These are phyloP conservation scores for Nothocercus julius DNA, from an alignment of 2,113 vertebrate genomes.

Conservation along the genomic window DNA sequence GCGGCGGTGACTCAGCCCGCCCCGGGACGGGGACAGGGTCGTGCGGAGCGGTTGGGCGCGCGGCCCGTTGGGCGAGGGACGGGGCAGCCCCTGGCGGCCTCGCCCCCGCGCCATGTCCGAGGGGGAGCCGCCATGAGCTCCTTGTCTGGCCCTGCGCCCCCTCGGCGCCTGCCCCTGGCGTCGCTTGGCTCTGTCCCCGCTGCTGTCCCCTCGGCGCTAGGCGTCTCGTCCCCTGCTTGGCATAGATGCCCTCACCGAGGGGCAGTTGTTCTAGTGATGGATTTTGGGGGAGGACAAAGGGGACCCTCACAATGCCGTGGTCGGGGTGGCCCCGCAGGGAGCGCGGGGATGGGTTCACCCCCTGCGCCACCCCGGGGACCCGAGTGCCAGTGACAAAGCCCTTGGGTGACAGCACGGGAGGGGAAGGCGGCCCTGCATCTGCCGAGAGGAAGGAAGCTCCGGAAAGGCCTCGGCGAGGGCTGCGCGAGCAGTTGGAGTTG, in stretches of 20 bases:
- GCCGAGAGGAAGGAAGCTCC: constrained; percentile 38
- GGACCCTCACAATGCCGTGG: not conserved
- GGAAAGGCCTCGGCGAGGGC: constrained; percentile 10
- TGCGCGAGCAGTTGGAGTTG: not conserved
- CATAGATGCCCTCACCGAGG: no score
- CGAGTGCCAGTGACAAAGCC: not conserved
- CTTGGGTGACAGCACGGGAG: not conserved
- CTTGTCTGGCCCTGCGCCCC: no score
- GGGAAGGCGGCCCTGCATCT: not conserved
- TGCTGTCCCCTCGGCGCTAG: no score
- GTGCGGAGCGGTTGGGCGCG: not conserved
- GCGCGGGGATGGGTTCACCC: not conserved
- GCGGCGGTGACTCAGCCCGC: fast-evolving
- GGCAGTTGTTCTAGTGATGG: no score
- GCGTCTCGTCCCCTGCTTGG: no score
- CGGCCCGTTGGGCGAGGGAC: no score
- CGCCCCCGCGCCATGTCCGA: not conserved
- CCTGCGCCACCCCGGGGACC: no score
- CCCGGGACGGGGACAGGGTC: not conserved
- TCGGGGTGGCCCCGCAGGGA: not conserved
- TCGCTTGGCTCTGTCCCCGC: no score
- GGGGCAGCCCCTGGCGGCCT: not conserved
- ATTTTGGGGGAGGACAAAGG: not conserved
- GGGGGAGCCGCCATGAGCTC: no score
- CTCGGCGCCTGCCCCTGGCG: no score